phyloP scores from a whole-genome alignment of 1,140 invertebrate genomes.

The Habropoda laboriosa region DNA sequence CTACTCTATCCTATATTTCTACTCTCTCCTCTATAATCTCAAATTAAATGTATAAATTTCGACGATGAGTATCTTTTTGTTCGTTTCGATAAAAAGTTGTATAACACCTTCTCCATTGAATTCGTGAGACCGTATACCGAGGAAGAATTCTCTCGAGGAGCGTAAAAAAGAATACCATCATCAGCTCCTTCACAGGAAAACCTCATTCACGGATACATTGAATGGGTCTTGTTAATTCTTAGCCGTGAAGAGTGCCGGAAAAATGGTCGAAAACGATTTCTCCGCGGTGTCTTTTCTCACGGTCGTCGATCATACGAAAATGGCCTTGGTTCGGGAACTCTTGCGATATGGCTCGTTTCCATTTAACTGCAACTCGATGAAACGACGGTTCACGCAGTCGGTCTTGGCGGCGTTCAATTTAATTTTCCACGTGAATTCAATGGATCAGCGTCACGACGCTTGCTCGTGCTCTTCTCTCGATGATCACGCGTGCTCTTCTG shows the following conservation, averaged over 20 bases:
- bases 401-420: slow-evolving; percentile 9
- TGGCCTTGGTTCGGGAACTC: not conserved
- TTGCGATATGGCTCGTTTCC: slow-evolving; percentile 13
- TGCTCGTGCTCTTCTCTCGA: slow-evolving; percentile 20
- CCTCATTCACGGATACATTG: not conserved
- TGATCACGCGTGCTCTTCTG: slow-evolving; percentile 35
- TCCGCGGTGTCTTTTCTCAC: slow-evolving; percentile 15
- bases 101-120: not conserved
- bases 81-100: not conserved
- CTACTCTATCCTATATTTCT: no score
- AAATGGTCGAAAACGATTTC: slow-evolving; percentile 33
- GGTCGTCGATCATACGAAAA: slow-evolving; percentile 33
- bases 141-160: not conserved
- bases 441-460: slow-evolving; percentile 40
- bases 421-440: slow-evolving; percentile 52
- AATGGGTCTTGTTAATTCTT: not conserved
- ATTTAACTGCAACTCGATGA: slow-evolving; percentile 27
- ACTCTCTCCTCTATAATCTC: no score
- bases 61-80: not conserved
- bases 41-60: not conserved
- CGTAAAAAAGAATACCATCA: not conserved
- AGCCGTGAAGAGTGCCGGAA: slow-evolving; percentile 17
- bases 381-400: not conserved
- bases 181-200: not conserved
- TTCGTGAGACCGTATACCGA: not conserved